These are phyloP conservation scores for Spermophilus dauricus DNA, from an alignment of 2,113 vertebrate species.

Conservation along the genomic window DNA sequence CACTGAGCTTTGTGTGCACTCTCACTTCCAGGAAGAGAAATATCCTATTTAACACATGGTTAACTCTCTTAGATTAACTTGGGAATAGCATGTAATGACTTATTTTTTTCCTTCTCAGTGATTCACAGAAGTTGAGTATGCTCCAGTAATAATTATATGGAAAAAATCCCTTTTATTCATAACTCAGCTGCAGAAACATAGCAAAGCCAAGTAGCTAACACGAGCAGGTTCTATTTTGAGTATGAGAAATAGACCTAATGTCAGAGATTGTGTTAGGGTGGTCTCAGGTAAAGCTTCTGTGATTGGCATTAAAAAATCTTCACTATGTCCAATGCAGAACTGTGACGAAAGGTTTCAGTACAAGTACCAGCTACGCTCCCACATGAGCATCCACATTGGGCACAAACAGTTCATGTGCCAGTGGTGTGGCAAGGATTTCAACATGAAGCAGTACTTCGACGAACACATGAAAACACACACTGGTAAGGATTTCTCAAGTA, in stretches of 20 bases:
- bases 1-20: rapidly evolving
- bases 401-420: conserved; percentile 99
- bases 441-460: conserved; percentile 99
- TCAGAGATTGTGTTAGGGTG: not conserved
- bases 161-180: not conserved
- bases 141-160: not conserved
- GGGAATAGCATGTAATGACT: not conserved
- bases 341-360: conserved; percentile 97
- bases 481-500: conserved; percentile 89
- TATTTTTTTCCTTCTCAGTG: not conserved
- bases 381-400: conserved; percentile 99
- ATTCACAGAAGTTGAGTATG: not conserved
- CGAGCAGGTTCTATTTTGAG: not conserved
- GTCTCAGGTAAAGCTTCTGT: not conserved
- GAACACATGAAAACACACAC: conserved; percentile 99
- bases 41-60: not conserved
- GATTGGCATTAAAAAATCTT: not conserved
- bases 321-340: conserved; percentile 89
- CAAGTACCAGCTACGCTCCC: conserved; percentile 98
- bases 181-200: not conserved
- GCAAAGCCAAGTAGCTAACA: not conserved
- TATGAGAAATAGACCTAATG: not conserved
- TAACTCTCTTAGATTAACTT: not conserved
- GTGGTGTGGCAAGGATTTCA: conserved; percentile 99
- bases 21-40: not conserved